These are phyloP conservation scores for Drepana arcuata DNA, from an alignment of 1,140 invertebrate species.

Conservation along the genomic window DNA sequence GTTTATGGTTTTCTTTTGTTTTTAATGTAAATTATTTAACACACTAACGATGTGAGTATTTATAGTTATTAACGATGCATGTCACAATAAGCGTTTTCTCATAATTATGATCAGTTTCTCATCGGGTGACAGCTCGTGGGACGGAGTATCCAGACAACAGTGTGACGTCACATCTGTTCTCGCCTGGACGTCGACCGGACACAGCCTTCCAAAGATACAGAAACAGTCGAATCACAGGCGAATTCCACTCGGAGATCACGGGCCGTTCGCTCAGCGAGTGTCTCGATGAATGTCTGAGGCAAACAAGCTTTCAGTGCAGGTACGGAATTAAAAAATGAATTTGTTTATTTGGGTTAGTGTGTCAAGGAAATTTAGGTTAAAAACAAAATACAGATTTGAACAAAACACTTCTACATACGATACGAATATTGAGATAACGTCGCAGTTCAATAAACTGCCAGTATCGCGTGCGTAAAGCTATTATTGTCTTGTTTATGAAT, in stretches of 20 bases:
- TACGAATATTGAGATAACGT: too few relatives aligned
- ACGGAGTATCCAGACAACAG: conserved; percentile 89
- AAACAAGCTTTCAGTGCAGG: conserved; percentile 90
- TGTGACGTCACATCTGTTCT: conserved; percentile 84
- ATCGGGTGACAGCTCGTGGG: conserved; percentile 75
- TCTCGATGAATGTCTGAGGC: conserved; percentile 88
- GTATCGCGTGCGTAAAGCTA: too few relatives aligned
- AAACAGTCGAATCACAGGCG: conserved; percentile 85
- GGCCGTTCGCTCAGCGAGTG: conserved; percentile 89
- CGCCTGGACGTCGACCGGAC: conserved; percentile 84
- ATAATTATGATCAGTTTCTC: conserved; percentile 67
- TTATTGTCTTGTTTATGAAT: too few relatives aligned
- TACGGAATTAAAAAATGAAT: too few relatives aligned
- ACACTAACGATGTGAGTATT: too few relatives aligned
- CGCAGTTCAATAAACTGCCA: too few relatives aligned
- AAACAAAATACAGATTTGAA: too few relatives aligned
- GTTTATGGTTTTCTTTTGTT: conserved; percentile 1
- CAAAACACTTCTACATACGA: too few relatives aligned
- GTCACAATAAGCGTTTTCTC: conserved; percentile 58
- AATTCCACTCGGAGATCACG: conserved; percentile 91
- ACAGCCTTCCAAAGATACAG: conserved; percentile 91
- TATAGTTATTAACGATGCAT: conserved; percentile 19
- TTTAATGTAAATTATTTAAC: too few relatives aligned
- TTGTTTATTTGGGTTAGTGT: too few relatives aligned
- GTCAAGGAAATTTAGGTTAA: too few relatives aligned